These are phyloP conservation scores for Motacilla alba DNA, from an alignment of 2,113 vertebrate species.

Conservation along the genomic window DNA sequence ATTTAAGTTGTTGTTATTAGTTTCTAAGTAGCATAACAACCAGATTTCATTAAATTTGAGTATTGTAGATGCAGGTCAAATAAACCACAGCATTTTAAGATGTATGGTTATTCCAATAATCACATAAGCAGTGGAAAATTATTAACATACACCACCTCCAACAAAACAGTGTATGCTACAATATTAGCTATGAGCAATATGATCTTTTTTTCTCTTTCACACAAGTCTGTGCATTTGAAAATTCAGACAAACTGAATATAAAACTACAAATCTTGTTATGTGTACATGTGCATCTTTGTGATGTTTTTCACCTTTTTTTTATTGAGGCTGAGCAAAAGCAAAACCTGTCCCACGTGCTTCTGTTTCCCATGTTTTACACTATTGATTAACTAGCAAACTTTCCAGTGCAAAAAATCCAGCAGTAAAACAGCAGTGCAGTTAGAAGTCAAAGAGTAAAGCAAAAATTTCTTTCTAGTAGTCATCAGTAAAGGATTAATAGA, in stretches of 20 bases:
- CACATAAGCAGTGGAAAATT: not conserved
- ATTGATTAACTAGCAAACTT: conserved; percentile 3
- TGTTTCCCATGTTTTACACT: not conserved
- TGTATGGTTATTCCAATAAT: not conserved
- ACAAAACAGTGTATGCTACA: not conserved
- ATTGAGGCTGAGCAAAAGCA: not conserved
- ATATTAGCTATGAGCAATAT: not conserved
- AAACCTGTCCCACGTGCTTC: not conserved
- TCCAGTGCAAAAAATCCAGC: not conserved
- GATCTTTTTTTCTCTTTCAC: not conserved
- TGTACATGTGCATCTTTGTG: not conserved
- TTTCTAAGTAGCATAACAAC: not conserved
- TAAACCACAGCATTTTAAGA: not conserved
- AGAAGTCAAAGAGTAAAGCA: not conserved
- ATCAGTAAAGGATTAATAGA: not conserved
- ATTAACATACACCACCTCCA: too few species aligned
- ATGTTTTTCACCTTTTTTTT: not conserved
- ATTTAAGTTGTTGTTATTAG: not conserved
- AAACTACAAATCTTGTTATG: not conserved
- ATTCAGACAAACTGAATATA: not conserved
- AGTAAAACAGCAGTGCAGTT: not conserved
- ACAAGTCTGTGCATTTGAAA: not conserved
- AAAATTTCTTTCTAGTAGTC: not conserved
- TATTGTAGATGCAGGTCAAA: not conserved
- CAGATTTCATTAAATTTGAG: not conserved